A percentile compares a stretch with the other conserved stretches of the same genome.
These are phyloP conservation scores for Eulemur coronatus DNA, from an alignment of 2,797 vertebrate species.

Conservation along the genomic window DNA sequence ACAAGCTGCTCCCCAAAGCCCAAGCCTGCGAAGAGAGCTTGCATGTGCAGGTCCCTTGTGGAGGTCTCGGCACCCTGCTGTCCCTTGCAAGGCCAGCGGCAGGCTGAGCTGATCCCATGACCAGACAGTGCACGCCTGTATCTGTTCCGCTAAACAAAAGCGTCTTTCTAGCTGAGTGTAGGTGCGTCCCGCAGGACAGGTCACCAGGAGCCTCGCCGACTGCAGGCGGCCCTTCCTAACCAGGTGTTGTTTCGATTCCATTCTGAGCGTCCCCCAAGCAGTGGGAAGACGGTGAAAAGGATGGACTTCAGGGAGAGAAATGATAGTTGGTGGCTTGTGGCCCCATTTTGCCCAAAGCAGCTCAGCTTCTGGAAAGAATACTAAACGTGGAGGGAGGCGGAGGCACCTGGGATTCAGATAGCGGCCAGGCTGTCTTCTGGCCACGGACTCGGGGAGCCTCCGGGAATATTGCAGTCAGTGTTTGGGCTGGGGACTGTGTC, in stretches of 20 bases:
- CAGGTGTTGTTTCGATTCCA: too few relatives aligned
- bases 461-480: rapidly evolving
- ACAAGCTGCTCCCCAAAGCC: too few relatives aligned
- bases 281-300: not conserved
- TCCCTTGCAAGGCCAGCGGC: rapidly evolving
- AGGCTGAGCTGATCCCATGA: rapidly evolving
- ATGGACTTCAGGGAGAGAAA: rapidly evolving
- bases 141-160: not conserved
- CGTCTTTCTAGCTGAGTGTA: not conserved
- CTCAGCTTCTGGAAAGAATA: not conserved
- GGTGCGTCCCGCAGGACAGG: not conserved
- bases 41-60: rapidly evolving
- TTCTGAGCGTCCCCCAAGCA: not conserved
- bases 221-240: rapidly evolving
- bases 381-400: rapidly evolving
- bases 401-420: not conserved
- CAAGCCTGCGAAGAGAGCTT: rapidly evolving
- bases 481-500: rapidly evolving
- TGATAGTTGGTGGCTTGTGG: rapidly evolving
- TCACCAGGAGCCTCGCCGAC: rapidly evolving
- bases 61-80: rapidly evolving
- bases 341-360: rapidly evolving
- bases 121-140: rapidly evolving
- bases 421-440: not conserved
- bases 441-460: rapidly evolving